Base-by-base conservation (phyloP, 2,888 invertebrate species). In the Chrysolina haemoptera region DNA sequence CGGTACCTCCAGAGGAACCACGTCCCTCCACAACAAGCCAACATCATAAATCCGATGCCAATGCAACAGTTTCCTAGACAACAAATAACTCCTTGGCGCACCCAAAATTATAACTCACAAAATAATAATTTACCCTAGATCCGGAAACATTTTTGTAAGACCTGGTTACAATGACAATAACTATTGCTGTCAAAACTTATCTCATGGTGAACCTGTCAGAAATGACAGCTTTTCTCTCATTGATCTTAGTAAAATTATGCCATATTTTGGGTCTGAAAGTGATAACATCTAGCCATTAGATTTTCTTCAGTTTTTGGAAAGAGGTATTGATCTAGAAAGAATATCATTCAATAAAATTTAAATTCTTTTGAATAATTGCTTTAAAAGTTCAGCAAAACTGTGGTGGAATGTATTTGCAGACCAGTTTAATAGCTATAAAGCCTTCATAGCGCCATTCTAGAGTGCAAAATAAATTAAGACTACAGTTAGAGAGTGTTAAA, bases 361-460 rank as follows among this genome's bases (percentile, higher is more conserved):
- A 63, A 41, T 14, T 4, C 41, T 63, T 1, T 14, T 40, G 12
- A 63, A 63, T n/a, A 40, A 14, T 43, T 43, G 43, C 14, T 43
- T 43, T 8, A 43, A 14, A 43, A 27, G 27, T 43, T 43, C 43
- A 35, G 40, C 41, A 12, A 63, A 40, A 8, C 35, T 40, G 35
- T 40, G 40, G 50, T 67, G 22, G 27, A 53, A 50, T 22, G 67
- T 27, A n/a, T 50, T 67, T 50, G 16, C 27, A 22, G 22, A 67
- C 9, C 22, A 14, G 12, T 67, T 22, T 16, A 14, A 67, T 35
- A 22, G 20, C 12, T 67, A 66, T 16, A 48, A 20, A 20, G 22
- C 46, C 8, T 66, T 66, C 20, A 46, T 46, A 66, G 3, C 14
- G 16, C 1, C 16, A 22, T 66, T 66, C 66, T 22, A 20, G 11